Base-by-base conservation (phyloP, 1,140 invertebrate genomes). In the Ceratosolen fusciceps region DNA sequence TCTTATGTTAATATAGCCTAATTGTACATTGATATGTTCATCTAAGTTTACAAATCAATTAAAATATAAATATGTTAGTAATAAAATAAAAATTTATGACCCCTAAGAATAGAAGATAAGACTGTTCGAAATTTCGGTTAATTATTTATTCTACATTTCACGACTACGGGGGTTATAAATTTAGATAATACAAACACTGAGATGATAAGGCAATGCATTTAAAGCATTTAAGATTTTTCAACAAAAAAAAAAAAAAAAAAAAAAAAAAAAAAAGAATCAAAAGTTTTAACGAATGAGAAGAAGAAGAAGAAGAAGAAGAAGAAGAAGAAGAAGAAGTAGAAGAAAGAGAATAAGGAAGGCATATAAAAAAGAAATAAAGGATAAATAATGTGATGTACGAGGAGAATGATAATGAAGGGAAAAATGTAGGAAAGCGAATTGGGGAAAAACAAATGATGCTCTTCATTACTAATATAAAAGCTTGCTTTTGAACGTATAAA, bases 31-130 rank as follows among this genome's bases (percentile, higher is more conserved):
- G 71, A 80, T 74, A 79, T 31, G 56, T 34, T 39, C 67, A 52
- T 47, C 72, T 74, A 56, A 73, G 73, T 79, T 68, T 68, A 60
- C 73, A 74, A 71, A 56, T 71, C 75, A 74, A 76, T 80, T 75
- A 80, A 75, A 70, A 49, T 49, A 47, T 68, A 73, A 79, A 78
- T 65, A 62, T 16, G 49, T 49, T 37, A 14, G 29, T 14, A 58
- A 77, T 77, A n/a, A 71, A 77, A 62, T 47, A 21, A 7, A 58
- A 60, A 58, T 77, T 77, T 70, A 77, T 26, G 21, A 54, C 29
- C 7, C n/a, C 31, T 26, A 52, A 39, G 37, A n/a, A 37, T 14
- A 26, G 1, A 39, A 37, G 52, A 58, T 75, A 75, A 75, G 47
- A 56, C 24, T 8, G n/a, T 43, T 62, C 12, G 10, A 60, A 58